Evolutionary conservation across 2,113 vertebrate genomes (phyloP).

Genomic region (Bufo gargarizans): DNA sequence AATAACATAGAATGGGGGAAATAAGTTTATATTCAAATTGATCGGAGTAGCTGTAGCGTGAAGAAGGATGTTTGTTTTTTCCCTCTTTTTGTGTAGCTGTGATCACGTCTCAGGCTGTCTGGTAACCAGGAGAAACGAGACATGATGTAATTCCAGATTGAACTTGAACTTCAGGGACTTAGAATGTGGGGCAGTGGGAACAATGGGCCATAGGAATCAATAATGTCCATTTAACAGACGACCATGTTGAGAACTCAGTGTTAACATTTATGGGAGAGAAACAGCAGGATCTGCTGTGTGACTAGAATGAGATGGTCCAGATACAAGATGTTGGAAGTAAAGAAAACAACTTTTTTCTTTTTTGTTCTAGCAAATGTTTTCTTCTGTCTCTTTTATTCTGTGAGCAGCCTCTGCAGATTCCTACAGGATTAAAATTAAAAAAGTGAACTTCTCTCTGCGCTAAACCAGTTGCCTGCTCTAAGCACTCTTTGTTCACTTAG

Average conservation of each 20-base stretch:
- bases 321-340: slow-evolving; percentile 72
- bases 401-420: slow-evolving; percentile 71
- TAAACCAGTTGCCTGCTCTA: slow-evolving; percentile 80
- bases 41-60: slow-evolving; percentile 81
- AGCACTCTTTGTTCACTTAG: slow-evolving; percentile 92
- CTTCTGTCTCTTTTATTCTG: slow-evolving; percentile 65
- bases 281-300: slow-evolving; percentile 69
- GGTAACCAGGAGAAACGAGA: slow-evolving; percentile 93
- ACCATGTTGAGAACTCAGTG: slow-evolving; percentile 81
- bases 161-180: slow-evolving; percentile 87
- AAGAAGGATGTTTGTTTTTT: slow-evolving; percentile 85
- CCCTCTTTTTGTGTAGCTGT: slow-evolving; percentile 76
- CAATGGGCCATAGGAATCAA: slow-evolving; percentile 86
- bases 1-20: slow-evolving; percentile 61
- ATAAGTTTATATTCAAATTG: slow-evolving; percentile 82
- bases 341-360: slow-evolving; percentile 70
- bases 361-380: slow-evolving; percentile 51
- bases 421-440: slow-evolving; percentile 73
- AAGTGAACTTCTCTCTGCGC: slow-evolving; percentile 71
- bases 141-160: slow-evolving; percentile 91
- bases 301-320: slow-evolving; percentile 71
- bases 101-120: slow-evolving; percentile 90
- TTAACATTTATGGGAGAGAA: slow-evolving; percentile 77
- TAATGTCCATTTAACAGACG: slow-evolving; percentile 84
- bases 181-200: slow-evolving; percentile 74